Conservation (phyloP, 2,113 vertebrate genomes). For the Romanogobio albipinnatus region DNA sequence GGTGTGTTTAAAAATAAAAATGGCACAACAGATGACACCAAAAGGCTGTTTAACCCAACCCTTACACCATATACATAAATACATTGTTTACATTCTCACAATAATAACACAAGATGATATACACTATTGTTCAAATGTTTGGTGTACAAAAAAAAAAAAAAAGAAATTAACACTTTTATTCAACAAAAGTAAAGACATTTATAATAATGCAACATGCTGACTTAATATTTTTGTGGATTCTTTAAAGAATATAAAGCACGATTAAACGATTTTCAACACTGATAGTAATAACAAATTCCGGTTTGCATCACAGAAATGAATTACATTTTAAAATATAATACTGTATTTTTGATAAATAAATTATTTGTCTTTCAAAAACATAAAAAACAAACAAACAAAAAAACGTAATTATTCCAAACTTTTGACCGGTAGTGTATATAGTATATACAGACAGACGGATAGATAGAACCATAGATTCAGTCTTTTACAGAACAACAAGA, state of each 20-base stretch:
- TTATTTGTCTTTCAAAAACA: not conserved
- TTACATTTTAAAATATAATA: not conserved
- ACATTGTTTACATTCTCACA: not conserved
- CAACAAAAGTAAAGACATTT: not conserved
- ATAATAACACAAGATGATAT: not conserved
- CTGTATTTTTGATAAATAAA: not conserved
- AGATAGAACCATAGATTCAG: not conserved
- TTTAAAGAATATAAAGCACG: no score
- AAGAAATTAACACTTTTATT: not conserved
- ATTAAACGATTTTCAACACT: not conserved
- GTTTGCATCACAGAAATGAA: not conserved
- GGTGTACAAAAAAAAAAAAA: not conserved
- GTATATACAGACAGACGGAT: not conserved
- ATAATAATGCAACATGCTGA: not conserved
- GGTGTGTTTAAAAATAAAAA: constrained; percentile 34
- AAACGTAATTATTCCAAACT: not conserved
- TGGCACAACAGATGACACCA: not conserved
- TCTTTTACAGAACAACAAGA: not conserved
- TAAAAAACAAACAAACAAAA: no score
- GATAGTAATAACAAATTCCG: not conserved
- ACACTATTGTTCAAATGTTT: not conserved
- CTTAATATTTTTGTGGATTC: not conserved
- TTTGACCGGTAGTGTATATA: not conserved
- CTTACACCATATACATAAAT: not conserved
- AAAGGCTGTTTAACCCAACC: not conserved